phyloP scores from a whole-genome alignment of 2,797 vertebrate genomes.

The Lepus townsendii region DNA sequence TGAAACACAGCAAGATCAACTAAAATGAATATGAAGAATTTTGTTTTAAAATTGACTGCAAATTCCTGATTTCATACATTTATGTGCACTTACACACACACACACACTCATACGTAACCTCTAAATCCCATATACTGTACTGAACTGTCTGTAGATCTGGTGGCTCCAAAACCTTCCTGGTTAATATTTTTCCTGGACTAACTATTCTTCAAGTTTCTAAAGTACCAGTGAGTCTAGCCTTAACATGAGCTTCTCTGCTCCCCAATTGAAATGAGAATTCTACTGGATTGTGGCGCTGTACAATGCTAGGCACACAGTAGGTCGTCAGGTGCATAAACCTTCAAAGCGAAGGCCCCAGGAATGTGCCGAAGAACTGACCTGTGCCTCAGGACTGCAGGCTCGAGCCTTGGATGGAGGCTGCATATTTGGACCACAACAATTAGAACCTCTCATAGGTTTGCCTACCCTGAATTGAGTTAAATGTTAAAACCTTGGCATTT shows the following conservation, averaged over 20 bases:
- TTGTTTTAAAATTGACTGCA: constrained; percentile 26
- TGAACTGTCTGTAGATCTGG: not conserved
- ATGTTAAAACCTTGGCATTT: constrained; percentile 54
- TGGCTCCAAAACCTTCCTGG: not conserved
- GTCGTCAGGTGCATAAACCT: not conserved
- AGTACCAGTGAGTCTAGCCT: not conserved
- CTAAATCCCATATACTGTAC: not conserved
- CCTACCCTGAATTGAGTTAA: constrained; percentile 8
- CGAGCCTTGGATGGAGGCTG: not conserved
- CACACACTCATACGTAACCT: not conserved
- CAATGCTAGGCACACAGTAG: not conserved
- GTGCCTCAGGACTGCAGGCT: not conserved
- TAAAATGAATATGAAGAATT: constrained; percentile 35
- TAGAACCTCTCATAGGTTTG: constrained; percentile 4
- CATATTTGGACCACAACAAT: not conserved
- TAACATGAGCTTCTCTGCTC: constrained; percentile 9
- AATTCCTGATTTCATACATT: constrained; percentile 26
- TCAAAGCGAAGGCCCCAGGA: not conserved
- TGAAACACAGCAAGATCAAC: not conserved
- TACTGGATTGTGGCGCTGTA: not conserved
- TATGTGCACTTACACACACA: not conserved
- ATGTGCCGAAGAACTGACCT: not conserved
- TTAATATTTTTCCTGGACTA: not conserved
- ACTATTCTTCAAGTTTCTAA: constrained; percentile 30
- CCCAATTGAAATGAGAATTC: not conserved